Conservation (phyloP, 2,888 invertebrate species). For the Cecidostiba fungosa region DNA sequence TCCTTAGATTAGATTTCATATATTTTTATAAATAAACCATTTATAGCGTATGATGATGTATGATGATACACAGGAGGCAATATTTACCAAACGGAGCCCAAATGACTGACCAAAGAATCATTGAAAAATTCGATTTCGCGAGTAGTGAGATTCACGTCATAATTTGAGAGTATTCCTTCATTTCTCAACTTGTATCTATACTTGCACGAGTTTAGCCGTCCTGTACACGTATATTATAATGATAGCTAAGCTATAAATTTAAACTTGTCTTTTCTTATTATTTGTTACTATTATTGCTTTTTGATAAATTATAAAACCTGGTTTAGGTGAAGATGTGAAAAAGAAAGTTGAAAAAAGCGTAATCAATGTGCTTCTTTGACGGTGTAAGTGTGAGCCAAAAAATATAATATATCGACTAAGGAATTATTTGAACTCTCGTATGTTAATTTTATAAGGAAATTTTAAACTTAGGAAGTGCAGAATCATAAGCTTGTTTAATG, state of each 20-base stretch:
- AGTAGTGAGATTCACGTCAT: neutral
- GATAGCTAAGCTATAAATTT: no score
- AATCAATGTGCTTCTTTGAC: neutral
- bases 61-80: neutral
- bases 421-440: neutral
- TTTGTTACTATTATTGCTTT: no score
- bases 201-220: neutral
- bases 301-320: neutral
- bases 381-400: neutral
- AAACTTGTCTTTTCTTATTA: no score
- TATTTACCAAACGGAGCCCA: neutral
- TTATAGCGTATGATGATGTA: neutral
- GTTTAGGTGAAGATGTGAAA: neutral
- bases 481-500: neutral
- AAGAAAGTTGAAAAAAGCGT: neutral
- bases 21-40: constrained; percentile 17
- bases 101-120: constrained; percentile 3
- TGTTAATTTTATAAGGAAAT: neutral
- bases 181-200: neutral
- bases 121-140: neutral
- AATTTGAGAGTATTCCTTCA: neutral
- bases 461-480: neutral
- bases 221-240: neutral
- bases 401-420: neutral
- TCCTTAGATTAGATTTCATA: constrained; percentile 11